Evolutionary conservation across 2,113 vertebrate genomes (phyloP).

Genomic region (Cnemophilus loriae): DNA sequence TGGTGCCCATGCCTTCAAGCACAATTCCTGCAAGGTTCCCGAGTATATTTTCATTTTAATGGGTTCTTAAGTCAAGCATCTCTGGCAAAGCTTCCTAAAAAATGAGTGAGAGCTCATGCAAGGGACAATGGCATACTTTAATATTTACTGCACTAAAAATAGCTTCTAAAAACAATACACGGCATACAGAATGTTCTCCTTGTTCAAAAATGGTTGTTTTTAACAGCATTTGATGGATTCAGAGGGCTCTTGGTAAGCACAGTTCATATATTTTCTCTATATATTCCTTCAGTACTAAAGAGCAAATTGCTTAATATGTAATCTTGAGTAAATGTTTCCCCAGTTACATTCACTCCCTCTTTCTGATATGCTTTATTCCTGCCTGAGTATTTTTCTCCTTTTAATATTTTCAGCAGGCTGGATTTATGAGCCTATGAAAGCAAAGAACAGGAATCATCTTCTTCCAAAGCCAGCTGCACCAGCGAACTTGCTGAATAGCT

Average conservation of each 20-base stretch:
- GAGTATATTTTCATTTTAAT: conserved; percentile 73
- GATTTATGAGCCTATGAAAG: conserved; percentile 52
- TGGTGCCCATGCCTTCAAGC: conserved; percentile 1
- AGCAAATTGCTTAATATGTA: conserved; percentile 60
- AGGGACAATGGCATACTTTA: conserved; percentile 52
- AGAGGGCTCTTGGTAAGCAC: background rate
- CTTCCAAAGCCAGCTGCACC: conserved; percentile 14
- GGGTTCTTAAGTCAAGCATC: conserved; percentile 65
- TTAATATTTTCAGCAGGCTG: conserved; percentile 45
- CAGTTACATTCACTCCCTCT: conserved; percentile 33
- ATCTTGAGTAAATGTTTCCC: conserved; percentile 54
- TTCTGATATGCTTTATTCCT: conserved; percentile 35
- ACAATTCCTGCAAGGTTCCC: conserved; percentile 20
- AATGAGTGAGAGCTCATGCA: conserved; percentile 57
- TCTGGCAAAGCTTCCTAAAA: conserved; percentile 62
- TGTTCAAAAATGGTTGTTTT: background rate
- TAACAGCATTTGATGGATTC: conserved; percentile 27
- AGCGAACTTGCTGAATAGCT: conserved; percentile 30
- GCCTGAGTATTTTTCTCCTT: conserved; percentile 28
- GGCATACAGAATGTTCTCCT: background rate
- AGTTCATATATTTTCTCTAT: conserved; percentile 24
- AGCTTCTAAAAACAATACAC: conserved; percentile 27
- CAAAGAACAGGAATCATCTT: conserved; percentile 37
- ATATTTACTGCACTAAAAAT: conserved; percentile 49
- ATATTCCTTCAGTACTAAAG: conserved; percentile 34